Percentiles rank a stretch among this genome's conserved stretches.
Conservation (phyloP, 2,888 invertebrate genomes). For the Leucophenga maculata region DNA sequence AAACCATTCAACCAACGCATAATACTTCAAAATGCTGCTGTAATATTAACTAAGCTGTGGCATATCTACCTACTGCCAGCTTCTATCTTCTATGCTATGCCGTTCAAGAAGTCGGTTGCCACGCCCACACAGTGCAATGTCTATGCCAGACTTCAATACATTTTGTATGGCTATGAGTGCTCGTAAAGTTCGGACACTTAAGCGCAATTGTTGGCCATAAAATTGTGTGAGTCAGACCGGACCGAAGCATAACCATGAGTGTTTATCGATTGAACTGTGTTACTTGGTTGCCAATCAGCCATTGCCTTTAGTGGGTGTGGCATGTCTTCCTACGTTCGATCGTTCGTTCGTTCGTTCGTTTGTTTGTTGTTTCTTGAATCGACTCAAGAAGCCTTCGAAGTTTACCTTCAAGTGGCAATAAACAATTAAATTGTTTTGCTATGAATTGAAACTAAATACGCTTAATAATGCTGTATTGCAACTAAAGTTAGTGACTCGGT, state of each 20-base stretch:
- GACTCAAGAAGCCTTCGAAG: not conserved
- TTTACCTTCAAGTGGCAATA: constrained; percentile 37
- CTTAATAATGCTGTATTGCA: constrained; percentile 43
- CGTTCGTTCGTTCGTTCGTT: not conserved
- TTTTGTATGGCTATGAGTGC: constrained; percentile 32
- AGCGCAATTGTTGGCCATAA: constrained; percentile 62
- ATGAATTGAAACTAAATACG: constrained; percentile 62
- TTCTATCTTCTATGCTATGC: no score
- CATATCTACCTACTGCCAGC: not conserved
- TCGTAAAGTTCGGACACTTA: constrained; percentile 63
- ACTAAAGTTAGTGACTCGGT: not conserved
- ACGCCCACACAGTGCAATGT: no score
- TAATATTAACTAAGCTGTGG: no score
- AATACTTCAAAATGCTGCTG: no score
- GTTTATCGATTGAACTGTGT: not conserved
- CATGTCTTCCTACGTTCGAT: no score
- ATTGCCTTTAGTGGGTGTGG: not conserved
- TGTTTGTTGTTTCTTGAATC: not conserved
- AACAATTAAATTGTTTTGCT: constrained; percentile 56
- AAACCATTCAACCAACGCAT: not conserved
- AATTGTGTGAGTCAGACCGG: constrained; percentile 30
- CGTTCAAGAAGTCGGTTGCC: not conserved
- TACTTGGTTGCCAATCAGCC: not conserved
- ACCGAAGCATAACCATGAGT: no score
- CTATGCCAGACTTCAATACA: not conserved